These are phyloP conservation scores for Gnathonemus longibarbis DNA, from an alignment of 2,113 vertebrate species.

Conservation along the genomic window DNA sequence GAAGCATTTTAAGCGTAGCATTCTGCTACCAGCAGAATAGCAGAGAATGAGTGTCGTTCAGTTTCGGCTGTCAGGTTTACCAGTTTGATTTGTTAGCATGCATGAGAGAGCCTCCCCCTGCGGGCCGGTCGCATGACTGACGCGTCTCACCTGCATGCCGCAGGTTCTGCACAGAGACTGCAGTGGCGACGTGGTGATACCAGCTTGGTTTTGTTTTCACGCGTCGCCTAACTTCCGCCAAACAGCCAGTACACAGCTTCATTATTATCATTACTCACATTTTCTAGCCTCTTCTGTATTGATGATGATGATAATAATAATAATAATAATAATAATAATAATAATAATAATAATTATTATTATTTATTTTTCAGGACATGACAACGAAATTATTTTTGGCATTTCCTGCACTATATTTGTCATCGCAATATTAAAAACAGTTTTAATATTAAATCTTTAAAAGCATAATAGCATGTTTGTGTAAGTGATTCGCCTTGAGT, in stretches of 20 bases:
- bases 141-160: background rate
- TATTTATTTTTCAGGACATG: background rate
- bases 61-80: background rate
- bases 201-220: background rate
- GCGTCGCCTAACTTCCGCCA: background rate
- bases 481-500: background rate
- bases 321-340: no score
- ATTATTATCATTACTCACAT: background rate
- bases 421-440: background rate
- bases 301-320: no score
- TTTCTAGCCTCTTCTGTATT: background rate
- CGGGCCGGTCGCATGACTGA: background rate
- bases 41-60: background rate
- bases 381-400: background rate
- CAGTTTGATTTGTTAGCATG: background rate
- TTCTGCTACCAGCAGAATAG: background rate
- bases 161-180: background rate
- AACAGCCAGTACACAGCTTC: background rate
- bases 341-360: no score
- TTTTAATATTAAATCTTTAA: background rate
- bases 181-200: background rate
- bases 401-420: background rate
- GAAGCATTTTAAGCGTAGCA: background rate
- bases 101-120: background rate
- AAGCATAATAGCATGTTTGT: background rate